Base-by-base conservation (phyloP, 2,888 invertebrate genomes). In the Toxonevra muliebris region DNA sequence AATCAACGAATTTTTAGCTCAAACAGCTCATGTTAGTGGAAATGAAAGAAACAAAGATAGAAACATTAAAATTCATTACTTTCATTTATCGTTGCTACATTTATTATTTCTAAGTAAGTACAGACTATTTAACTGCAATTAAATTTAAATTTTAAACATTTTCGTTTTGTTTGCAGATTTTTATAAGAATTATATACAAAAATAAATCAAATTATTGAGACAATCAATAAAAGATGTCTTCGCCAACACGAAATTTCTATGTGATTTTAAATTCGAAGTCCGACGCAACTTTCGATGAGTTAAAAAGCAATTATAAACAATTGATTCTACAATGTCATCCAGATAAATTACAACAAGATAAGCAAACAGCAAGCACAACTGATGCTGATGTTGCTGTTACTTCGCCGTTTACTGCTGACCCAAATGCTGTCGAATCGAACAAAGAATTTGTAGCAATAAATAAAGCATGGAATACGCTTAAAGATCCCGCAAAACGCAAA, bases 381-480 rank as follows among this genome's bases (percentile, higher is more conserved):
- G 7, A 1, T 54, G 64, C 17, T 66, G 55, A 64, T 73, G 69
- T 71, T 65, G 73, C 70, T 67, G 65, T 41, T 58, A 19, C 59
- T 43, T n/a, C 17, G 41, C 58, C 62, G 61, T 65, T 71, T 71
- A 72, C 66, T 61, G 57, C 15, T 68, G 63, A 68, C 68, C 66
- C 45, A 68, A 66, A 68, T 53, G 78, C 71, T 8, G 78, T 83
- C 53, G 52, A 40, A 30, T 12, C 50, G 30, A 52, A 48, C 13
- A 57, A 50, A 62, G 61, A 83, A 71, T 90, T 90, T 81, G 81
- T 87, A 67, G 79, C 81, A 60, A 87, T 93, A 71, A 89, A 90
- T 77, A 87, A 89, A 78, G 93, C 93, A n/a, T 93, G 92, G 91
- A 88, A 89, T 74, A 86, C 89, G 65, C 82, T 93, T 53, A 87